These are phyloP conservation scores for Tiphia femorata DNA, from an alignment of 2,888 invertebrate species.

Conservation along the genomic window DNA sequence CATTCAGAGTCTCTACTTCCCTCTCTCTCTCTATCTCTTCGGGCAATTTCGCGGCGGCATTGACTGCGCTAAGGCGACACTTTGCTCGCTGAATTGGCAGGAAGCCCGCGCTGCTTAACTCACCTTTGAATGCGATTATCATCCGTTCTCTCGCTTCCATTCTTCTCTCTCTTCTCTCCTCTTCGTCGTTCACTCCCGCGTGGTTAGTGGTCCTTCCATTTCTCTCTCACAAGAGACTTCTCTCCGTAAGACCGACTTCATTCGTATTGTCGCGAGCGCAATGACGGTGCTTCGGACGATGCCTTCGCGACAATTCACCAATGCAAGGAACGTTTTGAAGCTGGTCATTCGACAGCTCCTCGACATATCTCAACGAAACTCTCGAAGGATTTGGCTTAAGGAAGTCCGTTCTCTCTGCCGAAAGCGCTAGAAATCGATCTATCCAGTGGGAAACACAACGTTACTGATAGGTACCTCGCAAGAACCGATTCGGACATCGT, in stretches of 20 bases:
- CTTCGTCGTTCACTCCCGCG: slow-evolving; percentile 13
- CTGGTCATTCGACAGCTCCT: background rate
- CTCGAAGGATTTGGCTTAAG: too few relatives aligned
- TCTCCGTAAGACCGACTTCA: slow-evolving; percentile 20
- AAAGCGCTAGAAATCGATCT: too few relatives aligned
- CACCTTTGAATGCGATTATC: slow-evolving; percentile 61
- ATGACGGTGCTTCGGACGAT: slow-evolving; percentile 11
- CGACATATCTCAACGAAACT: too few relatives aligned
- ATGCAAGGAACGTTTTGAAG: background rate
- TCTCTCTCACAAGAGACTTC: too few relatives aligned
- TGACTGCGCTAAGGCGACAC: slow-evolving; percentile 52
- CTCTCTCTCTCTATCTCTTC: background rate
- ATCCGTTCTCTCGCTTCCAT: slow-evolving; percentile 26
- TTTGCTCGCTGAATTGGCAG: slow-evolving; percentile 62
- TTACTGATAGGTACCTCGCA: too few relatives aligned
- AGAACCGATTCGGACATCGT: too few relatives aligned
- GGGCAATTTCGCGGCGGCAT: slow-evolving; percentile 49
- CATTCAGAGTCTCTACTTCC: slow-evolving; percentile 43
- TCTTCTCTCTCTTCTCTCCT: background rate
- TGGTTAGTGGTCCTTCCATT: too few relatives aligned
- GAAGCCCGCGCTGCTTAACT: slow-evolving; percentile 62
- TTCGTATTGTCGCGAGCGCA: slow-evolving; percentile 30
- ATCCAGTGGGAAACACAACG: too few relatives aligned
- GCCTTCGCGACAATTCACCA: slow-evolving; percentile 23
- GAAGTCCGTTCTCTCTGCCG: too few relatives aligned